Conservation (phyloP, 2,888 invertebrate species). For the Steinernema carpocapsae region DNA sequence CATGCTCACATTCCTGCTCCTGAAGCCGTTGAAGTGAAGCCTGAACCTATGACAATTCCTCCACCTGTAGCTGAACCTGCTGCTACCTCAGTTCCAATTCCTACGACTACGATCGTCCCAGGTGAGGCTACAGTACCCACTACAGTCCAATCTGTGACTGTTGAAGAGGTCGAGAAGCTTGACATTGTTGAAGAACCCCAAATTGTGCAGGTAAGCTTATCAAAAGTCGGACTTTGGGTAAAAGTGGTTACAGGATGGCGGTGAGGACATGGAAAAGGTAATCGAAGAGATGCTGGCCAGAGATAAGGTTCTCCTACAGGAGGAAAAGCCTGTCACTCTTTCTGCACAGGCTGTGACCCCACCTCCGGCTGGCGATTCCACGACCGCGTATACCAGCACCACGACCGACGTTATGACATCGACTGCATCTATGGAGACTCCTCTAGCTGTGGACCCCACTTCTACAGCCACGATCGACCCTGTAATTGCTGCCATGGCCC, state of each 20-base stretch:
- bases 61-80: neutral
- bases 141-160: neutral
- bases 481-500: conserved; percentile 12
- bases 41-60: too few species aligned
- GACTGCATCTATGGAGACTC: conserved; percentile 10
- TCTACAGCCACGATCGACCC: too few species aligned
- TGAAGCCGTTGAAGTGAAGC: too few species aligned
- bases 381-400: conserved; percentile 14
- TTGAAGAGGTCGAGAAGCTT: neutral
- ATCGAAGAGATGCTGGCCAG: conserved; percentile 17
- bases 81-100: neutral
- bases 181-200: too few species aligned
- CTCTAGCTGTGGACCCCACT: neutral
- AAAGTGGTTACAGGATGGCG: neutral
- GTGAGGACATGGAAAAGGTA: conserved; percentile 14
- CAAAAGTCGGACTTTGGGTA: too few species aligned
- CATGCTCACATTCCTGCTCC: conserved; percentile 40
- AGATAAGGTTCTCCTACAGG: neutral
- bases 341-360: neutral
- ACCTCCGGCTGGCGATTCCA: conserved; percentile 14
- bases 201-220: too few species aligned
- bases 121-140: neutral
- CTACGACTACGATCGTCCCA: too few species aligned
- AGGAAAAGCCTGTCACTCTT: neutral
- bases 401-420: conserved; percentile 2